Evolutionary conservation across 2,888 invertebrate species (phyloP).

Genomic region (Bursaphelenchus okinawaensis): DNA sequence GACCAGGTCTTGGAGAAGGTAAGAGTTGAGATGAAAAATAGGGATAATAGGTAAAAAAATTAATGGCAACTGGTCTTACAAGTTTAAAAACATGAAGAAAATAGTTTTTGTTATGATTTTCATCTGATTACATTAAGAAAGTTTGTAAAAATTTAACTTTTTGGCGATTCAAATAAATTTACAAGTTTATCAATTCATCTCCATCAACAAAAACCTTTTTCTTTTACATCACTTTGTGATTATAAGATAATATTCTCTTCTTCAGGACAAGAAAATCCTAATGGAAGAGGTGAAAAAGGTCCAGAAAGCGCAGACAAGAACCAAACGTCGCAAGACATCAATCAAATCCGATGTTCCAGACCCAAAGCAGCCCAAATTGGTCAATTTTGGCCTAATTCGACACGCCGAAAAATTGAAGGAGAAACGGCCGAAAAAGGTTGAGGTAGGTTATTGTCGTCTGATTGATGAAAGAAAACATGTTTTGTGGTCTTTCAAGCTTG

Average conservation of each 20-base stretch:
- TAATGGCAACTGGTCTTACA: too few species aligned
- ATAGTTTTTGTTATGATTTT: too few species aligned
- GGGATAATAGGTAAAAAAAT: too few species aligned
- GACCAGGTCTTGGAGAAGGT: constrained; percentile 28
- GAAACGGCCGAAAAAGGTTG: constrained; percentile 16
- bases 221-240: too few species aligned
- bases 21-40: too few species aligned
- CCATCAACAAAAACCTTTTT: too few species aligned
- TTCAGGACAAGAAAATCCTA: constrained; percentile 29
- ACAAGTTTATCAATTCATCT: too few species aligned
- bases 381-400: constrained; percentile 48
- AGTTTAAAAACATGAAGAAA: too few species aligned
- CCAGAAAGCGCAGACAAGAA: constrained; percentile 43
- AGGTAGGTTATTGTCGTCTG: constrained; percentile 1
- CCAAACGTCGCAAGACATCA: constrained; percentile 15
- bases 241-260: neutral
- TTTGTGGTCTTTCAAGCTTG: too few species aligned
- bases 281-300: constrained; percentile 35
- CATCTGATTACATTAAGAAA: too few species aligned
- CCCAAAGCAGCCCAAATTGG: constrained; percentile 44
- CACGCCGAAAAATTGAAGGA: constrained; percentile 29
- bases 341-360: constrained; percentile 15
- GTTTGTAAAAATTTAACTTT: too few species aligned
- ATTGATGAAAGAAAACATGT: constrained; percentile 1
- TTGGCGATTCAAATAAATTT: neutral